Percentiles rank a stretch among this genome's conserved stretches.
These are phyloP conservation scores for Popillia japonica DNA, from an alignment of 1,140 invertebrate species.

Conservation along the genomic window DNA sequence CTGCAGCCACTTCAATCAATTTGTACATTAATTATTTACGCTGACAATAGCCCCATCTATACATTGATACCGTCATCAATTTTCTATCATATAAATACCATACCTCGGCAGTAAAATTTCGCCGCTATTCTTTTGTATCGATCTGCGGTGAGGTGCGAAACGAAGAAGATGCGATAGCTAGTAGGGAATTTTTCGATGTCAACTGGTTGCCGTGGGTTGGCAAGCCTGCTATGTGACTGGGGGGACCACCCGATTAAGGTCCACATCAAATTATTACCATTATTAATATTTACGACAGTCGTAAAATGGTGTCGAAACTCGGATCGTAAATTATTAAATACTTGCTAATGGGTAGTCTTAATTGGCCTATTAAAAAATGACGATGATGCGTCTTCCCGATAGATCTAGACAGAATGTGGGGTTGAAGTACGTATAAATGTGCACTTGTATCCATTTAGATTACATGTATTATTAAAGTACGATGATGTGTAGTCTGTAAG, in stretches of 20 bases:
- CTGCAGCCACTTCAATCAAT: constrained; percentile 6
- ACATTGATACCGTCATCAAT: constrained; percentile 1
- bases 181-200: not conserved
- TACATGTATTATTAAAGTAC: no score
- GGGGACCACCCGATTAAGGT: constrained; percentile 29
- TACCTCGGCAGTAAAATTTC: not conserved
- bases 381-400: constrained; percentile 18
- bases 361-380: constrained; percentile 35
- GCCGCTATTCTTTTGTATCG: not conserved
- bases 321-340: constrained; percentile 24
- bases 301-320: constrained; percentile 33
- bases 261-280: constrained; percentile 31
- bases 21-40: constrained; percentile 17
- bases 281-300: constrained; percentile 26
- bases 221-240: not conserved
- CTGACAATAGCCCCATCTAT: not conserved
- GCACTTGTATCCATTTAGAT: no score
- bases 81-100: not conserved
- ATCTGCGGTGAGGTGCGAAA: not conserved
- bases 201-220: not conserved
- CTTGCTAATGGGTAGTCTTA: constrained; percentile 13
- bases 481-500: no score
- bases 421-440: no score
- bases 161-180: not conserved
- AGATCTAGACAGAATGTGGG: not conserved